These are phyloP conservation scores for Calephelis nemesis DNA, from an alignment of 1,140 invertebrate species.

Conservation along the genomic window DNA sequence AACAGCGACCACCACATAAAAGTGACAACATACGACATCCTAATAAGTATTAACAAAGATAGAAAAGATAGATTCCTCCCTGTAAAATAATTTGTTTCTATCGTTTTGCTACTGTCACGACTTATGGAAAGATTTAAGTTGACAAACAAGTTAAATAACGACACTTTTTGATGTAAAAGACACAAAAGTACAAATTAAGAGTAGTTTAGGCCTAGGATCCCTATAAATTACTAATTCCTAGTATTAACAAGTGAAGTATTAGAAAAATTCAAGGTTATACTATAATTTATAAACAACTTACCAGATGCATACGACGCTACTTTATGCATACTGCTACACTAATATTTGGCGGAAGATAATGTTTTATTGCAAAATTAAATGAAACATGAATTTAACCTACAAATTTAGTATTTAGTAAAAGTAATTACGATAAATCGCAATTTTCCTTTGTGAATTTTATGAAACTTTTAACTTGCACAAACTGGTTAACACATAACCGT, in stretches of 20 bases:
- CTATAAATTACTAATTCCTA: too few species aligned
- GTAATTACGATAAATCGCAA: not conserved
- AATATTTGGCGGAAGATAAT: conserved; percentile 4
- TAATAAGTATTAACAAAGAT: too few species aligned
- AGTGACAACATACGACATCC: too few species aligned
- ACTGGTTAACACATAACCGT: not conserved
- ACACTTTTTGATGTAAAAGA: too few species aligned
- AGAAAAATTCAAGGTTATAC: not conserved
- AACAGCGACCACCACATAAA: too few species aligned
- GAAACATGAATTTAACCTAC: not conserved
- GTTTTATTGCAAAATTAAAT: not conserved
- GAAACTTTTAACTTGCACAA: conserved; percentile 2
- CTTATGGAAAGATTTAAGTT: not conserved
- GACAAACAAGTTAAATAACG: too few species aligned
- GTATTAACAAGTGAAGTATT: conserved; percentile 1
- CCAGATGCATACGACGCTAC: conserved; percentile 14
- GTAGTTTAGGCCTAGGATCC: too few species aligned
- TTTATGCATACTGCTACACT: conserved; percentile 13
- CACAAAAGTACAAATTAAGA: too few species aligned
- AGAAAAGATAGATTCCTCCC: too few species aligned
- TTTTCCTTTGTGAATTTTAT: not conserved
- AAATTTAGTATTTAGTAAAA: not conserved
- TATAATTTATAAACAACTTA: not conserved
- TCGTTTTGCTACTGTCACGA: not conserved
- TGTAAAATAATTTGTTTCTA: not conserved